Evolutionary conservation across 2,888 invertebrate species (phyloP).

Genomic region (Morinoia aosen): DNA sequence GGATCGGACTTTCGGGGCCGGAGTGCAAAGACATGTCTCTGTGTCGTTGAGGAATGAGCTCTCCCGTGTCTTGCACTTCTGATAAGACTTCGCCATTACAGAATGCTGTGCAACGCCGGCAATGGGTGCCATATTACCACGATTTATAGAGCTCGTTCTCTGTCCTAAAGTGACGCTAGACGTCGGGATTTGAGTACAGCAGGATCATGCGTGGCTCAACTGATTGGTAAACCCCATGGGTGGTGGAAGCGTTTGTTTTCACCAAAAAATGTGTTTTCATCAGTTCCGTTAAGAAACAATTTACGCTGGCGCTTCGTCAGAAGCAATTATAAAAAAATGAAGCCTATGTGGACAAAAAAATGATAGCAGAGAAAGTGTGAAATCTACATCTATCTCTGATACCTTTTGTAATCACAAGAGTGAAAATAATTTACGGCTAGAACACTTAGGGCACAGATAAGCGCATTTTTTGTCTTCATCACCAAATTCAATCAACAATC

Average conservation of each 20-base stretch:
- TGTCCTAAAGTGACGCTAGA: slow-evolving; percentile 40
- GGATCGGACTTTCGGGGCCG: slow-evolving; percentile 36
- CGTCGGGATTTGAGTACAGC: slow-evolving; percentile 25
- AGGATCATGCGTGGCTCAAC: background rate
- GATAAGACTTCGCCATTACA: slow-evolving; percentile 50
- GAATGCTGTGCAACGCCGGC: slow-evolving; percentile 48
- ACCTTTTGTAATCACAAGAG: background rate
- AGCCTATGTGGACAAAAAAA: background rate
- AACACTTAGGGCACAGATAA: too few species aligned
- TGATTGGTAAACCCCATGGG: background rate
- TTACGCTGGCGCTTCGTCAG: background rate
- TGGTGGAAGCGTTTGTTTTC: background rate
- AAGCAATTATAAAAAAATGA: background rate
- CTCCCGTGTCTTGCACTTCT: slow-evolving; percentile 46
- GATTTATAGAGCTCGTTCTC: slow-evolving; percentile 48
- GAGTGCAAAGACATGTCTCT: slow-evolving; percentile 49
- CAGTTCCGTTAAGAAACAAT: background rate
- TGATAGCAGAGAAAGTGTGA: background rate
- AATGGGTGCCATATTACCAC: slow-evolving; percentile 41
- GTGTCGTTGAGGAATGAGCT: slow-evolving; percentile 52
- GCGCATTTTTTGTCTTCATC: too few species aligned
- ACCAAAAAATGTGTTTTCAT: too few species aligned
- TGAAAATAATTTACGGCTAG: background rate
- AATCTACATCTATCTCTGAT: background rate
- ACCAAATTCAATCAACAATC: too few species aligned